These are phyloP conservation scores for Anastrepha ludens DNA, from an alignment of 1,140 invertebrate genomes.

Conservation along the genomic window DNA sequence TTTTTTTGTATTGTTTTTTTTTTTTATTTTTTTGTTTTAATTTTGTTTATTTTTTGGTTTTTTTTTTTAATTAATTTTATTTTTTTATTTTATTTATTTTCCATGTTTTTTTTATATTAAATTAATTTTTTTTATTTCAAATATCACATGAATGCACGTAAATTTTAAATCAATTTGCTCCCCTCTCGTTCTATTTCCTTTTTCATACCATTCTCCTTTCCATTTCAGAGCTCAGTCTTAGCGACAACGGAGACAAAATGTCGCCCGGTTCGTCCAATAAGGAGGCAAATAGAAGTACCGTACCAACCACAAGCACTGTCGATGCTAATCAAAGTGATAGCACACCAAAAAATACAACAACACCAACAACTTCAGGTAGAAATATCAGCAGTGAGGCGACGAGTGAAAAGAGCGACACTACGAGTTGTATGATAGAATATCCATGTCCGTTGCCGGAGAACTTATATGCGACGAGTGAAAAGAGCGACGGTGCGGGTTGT, in stretches of 20 bases:
- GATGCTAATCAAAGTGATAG: not conserved
- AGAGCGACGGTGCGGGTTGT: conserved; percentile 60
- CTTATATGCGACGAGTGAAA: conserved; percentile 62
- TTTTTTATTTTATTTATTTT: too few relatives aligned
- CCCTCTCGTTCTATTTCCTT: too few relatives aligned
- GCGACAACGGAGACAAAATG: conserved; percentile 64
- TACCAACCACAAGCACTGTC: not conserved
- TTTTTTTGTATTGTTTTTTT: too few relatives aligned
- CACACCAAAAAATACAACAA: conserved; percentile 27
- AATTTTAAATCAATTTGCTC: too few relatives aligned
- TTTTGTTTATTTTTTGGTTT: too few relatives aligned
- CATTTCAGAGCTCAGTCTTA: conserved; percentile 64
- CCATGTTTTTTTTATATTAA: too few relatives aligned
- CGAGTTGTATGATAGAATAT: conserved; percentile 66
- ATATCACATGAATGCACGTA: too few relatives aligned
- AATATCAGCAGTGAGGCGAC: conserved; percentile 22
- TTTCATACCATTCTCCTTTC: not conserved
- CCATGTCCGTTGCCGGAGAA: conserved; percentile 67
- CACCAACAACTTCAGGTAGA: conserved; percentile 48
- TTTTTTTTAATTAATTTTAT: too few relatives aligned
- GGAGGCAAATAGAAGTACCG: not conserved
- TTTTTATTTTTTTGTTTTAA: too few relatives aligned
- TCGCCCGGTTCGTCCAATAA: conserved; percentile 27
- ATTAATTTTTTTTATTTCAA: too few relatives aligned
- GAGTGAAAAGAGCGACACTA: conserved; percentile 58